phyloP scores from a whole-genome alignment of 1,140 invertebrate species.

The Drosophila kepulauana region DNA sequence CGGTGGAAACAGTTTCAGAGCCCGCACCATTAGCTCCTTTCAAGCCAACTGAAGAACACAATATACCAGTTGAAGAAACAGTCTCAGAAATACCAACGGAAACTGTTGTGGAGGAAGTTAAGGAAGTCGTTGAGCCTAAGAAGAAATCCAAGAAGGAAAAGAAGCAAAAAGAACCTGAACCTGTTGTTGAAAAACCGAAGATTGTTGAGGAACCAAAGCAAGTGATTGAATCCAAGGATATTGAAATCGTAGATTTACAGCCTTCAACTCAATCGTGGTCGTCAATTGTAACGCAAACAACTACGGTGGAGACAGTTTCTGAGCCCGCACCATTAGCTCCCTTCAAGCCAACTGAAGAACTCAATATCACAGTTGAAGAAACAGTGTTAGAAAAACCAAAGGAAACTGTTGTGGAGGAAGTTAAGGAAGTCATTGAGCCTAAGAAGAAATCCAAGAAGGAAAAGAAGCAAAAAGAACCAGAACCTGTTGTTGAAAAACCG shows the following conservation, averaged over 20 bases:
- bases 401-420: background rate
- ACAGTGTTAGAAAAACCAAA: background rate
- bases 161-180: background rate
- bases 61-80: background rate
- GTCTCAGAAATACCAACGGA: background rate
- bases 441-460: slow-evolving; percentile 53
- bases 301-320: background rate
- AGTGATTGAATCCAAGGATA: background rate
- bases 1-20: background rate
- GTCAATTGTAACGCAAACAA: slow-evolving; percentile 45
- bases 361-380: slow-evolving; percentile 27
- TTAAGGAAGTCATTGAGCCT: slow-evolving; percentile 5
- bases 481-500: background rate
- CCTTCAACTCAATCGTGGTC: slow-evolving; percentile 40
- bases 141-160: too few species aligned
- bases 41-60: slow-evolving; percentile 7
- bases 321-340: slow-evolving; percentile 13
- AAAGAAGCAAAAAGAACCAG: slow-evolving; percentile 14
- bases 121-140: background rate
- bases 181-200: slow-evolving; percentile 9
- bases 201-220: background rate
- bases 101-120: background rate
- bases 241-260: background rate
- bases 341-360: slow-evolving; percentile 18
- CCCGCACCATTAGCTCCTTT: slow-evolving; percentile 8